Evolutionary conservation across 2,797 vertebrate genomes (phyloP).

Genomic region (Dicrostonyx torquatus): DNA sequence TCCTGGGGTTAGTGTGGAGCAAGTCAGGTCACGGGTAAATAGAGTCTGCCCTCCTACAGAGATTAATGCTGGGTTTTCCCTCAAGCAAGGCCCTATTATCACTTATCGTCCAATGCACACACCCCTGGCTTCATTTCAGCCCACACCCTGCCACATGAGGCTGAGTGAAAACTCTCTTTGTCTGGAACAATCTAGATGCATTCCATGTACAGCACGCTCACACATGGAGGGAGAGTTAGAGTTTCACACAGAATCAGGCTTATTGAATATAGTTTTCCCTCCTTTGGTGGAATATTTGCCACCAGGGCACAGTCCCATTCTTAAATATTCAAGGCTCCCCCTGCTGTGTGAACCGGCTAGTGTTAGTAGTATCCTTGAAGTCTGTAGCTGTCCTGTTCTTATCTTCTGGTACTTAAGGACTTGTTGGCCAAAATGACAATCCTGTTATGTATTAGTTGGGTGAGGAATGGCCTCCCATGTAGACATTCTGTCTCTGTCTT

Average conservation of each 20-base stretch:
- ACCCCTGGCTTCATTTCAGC: not conserved
- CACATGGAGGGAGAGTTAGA: not conserved
- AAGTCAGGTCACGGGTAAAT: not conserved
- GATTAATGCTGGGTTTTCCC: not conserved
- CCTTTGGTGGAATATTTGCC: not conserved
- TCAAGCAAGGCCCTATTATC: not conserved
- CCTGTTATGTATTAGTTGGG: not conserved
- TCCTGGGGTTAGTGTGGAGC: not conserved
- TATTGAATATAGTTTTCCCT: not conserved
- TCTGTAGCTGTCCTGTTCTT: not conserved
- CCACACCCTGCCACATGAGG: not conserved
- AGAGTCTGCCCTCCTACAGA: slow-evolving; percentile 5
- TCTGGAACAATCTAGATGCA: not conserved
- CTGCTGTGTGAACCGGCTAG: not conserved
- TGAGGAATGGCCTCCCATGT: not conserved
- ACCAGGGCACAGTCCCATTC: not conserved
- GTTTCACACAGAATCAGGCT: not conserved
- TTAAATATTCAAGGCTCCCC: not conserved
- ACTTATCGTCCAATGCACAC: slow-evolving; percentile 39
- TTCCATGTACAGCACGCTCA: not conserved
- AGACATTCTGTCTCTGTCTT: not conserved
- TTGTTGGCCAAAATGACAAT: not conserved
- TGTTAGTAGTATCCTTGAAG: not conserved
- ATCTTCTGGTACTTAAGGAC: not conserved
- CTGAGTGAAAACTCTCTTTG: not conserved